Evolutionary conservation across 2,797 vertebrate genomes (phyloP).

Genomic region (Trematomus bernacchii): DNA sequence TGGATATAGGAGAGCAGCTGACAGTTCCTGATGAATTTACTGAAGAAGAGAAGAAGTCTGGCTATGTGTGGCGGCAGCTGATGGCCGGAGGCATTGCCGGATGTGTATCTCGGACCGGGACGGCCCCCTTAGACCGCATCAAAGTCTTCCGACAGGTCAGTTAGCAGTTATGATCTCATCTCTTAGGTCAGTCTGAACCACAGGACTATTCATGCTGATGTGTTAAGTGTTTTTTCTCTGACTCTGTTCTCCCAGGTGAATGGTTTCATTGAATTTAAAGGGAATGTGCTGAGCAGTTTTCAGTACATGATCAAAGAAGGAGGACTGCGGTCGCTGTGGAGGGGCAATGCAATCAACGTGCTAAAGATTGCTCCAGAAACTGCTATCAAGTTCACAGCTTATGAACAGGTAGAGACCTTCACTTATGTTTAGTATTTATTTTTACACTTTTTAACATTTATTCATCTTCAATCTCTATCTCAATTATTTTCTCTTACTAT

Average conservation of each 20-base stretch:
- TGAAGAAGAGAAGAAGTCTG: slow-evolving; percentile 92
- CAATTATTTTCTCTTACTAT: not conserved
- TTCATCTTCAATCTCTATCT: not conserved
- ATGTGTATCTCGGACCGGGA: slow-evolving; percentile 93
- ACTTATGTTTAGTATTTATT: not conserved
- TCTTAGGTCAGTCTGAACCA: not conserved
- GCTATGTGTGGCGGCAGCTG: slow-evolving; percentile 96
- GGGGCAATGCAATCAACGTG: slow-evolving; percentile 92
- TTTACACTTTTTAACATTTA: not conserved
- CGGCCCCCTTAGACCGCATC: slow-evolving; percentile 94
- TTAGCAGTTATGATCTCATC: not conserved
- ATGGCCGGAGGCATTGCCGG: slow-evolving; percentile 93
- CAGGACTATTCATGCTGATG: not conserved
- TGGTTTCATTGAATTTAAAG: slow-evolving; percentile 74
- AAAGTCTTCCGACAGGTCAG: slow-evolving; percentile 98
- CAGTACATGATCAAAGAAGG: slow-evolving; percentile 86
- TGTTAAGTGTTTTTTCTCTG: not conserved
- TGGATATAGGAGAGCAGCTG: slow-evolving; percentile 96
- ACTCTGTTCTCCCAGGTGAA: slow-evolving; percentile 77
- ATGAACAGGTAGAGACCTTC: slow-evolving; percentile 86
- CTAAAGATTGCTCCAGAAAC: slow-evolving; percentile 93
- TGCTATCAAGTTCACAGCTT: slow-evolving; percentile 92
- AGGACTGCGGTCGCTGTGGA: slow-evolving; percentile 87
- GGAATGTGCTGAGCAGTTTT: slow-evolving; percentile 84
- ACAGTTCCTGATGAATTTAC: slow-evolving; percentile 96